Evolutionary conservation across 2,113 vertebrate species (phyloP), one percentile per base, ranked within the genome.

Genomic region (Ciconia maguari): DNA sequence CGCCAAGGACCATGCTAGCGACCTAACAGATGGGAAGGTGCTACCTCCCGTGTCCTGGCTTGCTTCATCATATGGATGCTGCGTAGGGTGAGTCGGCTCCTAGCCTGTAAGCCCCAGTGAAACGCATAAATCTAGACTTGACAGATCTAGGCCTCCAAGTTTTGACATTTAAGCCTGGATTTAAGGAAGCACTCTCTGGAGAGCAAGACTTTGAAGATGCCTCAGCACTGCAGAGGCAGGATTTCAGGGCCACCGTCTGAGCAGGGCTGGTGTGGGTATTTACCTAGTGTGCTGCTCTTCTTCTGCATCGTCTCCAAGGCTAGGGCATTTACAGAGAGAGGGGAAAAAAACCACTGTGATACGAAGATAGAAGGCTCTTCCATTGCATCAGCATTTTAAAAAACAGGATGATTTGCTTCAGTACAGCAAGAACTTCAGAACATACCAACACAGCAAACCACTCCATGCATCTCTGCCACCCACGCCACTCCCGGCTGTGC

Each of bases 261-360:
- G 36, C 46, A 57, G 58, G 36, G 46, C n/a, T 57, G 46, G 22
- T 2, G 9, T 10, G 85, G 64, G 75, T 66, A 85, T 96, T 98
- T 98, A 98, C 97, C 98, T 91, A 48, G 76, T n/a, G 34, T 72
- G 87, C 49, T 81, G 96, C 10, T 97, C 97, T 13, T 97, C 97
- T 68, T 96, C 97, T 3, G 80, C 91, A 22, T 97, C 96, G 0
- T 98, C 98, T 75, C 97, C 97, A 34, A 97, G 90, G 89, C 97
- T 98, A 46, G 41, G 66, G 46, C 58, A 41, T 96, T 94, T 6
- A 38, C 26, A 66, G 52, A 89, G 72, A 89, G 21, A 89, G 26
- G 72, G 76, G 8, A 48, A 21, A 79, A 71, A 52, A 49, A 17
- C 8, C 0, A 29, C 41, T 61, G 71, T 77, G 83, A 89, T 6